Base-by-base conservation (phyloP, 2,113 vertebrate genomes). In the Pandion haliaetus region DNA sequence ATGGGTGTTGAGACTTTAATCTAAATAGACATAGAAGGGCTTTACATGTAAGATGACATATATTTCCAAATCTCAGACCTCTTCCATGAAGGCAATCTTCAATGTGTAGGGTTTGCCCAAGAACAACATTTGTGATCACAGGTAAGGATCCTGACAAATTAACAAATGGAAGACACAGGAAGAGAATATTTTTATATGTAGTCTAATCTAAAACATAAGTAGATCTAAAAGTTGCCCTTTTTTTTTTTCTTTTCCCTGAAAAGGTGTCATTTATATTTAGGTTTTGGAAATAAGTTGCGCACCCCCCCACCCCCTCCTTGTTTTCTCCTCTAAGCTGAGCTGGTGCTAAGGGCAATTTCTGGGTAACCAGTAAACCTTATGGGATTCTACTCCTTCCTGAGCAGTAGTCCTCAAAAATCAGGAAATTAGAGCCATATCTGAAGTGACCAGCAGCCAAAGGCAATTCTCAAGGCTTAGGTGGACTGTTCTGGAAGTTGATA, bases 241-340 rank as follows among this genome's bases (percentile, higher is more conserved):
- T 29, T 6, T 24, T 19, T 7, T 8, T 8, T 4, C 17, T 7
- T 8, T 8, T 4, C 17, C 6, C 2, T 8, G 10, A 36, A 69
- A 57, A 47, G 8, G 23, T 57, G 3, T 26, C 8, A 65, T 65
- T 73, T 82, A 16, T 73, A 72, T 77, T 90, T 65, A 74, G 6
- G 19, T 38, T 74, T 28, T 42, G 7, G 32, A 89, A 88, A 45
- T 73, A 78, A 76, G 42, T 49, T 40, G n/a, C n/a, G n/a, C n/a
- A n/a, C n/a, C n/a, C n/a, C n/a, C n/a, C n/a, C n/a, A n/a, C 13
- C 23, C 3, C 11, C 2, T 2, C 4, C 2, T 44, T 67, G 21
- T 90, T 90, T 92, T 81, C n/a, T 42, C 19, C 42, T 93, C 55
- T 38, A 58, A 80, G 32, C 23, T 84, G 42, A 77, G 58, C 38